Base-by-base conservation (phyloP, 1,140 invertebrate genomes). In the Bombus consobrinus region DNA sequence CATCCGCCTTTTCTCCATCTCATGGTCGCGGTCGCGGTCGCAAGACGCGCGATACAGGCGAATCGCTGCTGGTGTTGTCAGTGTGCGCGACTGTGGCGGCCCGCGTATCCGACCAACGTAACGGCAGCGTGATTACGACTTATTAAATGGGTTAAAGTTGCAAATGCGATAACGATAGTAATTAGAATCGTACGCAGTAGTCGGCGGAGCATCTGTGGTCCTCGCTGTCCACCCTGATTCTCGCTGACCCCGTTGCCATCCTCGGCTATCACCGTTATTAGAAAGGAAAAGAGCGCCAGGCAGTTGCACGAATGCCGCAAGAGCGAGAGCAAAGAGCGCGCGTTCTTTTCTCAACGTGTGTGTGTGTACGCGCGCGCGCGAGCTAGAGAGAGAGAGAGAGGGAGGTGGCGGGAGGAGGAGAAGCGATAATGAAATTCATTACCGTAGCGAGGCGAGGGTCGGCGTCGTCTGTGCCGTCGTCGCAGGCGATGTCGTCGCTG, bases 131-230 rank as follows among this genome's bases (percentile, higher is more conserved):
- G 90, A 94, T 93, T 92, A 93, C 89, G 89, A 92, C 91, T 94
- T 93, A 94, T 94, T 94, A 94, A 93, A 93, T 93, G 93, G 93
- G 93, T 94, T 94, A 93, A 94, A 94, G 92, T 93, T 92, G 92
- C 93, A 91, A 93, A 94, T 80, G 89, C 92, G 93, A 94, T 93
- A 93, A 94, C 89, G 92, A 94, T 93, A 92, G 89, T 91, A 92
- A 93, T 93, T 94, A 93, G 89, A 94, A 91, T 90, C 86, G 86
- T 88, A 71, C 74, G 74, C 81, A 62, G 53, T 53, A 59, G 18
- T 12, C 32, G 34, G n/a, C 47, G 28, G 34, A 89, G 89, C 91
- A 91, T 92, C 66, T 34, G 66, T 34, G 18, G 32, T 68, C 32
- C 25, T 9, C 34, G 34, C 13, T 1, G 87, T 83, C 87, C 79